phyloP scores from a whole-genome alignment of 2,888 invertebrate genomes.

The Cephalotes varians region DNA sequence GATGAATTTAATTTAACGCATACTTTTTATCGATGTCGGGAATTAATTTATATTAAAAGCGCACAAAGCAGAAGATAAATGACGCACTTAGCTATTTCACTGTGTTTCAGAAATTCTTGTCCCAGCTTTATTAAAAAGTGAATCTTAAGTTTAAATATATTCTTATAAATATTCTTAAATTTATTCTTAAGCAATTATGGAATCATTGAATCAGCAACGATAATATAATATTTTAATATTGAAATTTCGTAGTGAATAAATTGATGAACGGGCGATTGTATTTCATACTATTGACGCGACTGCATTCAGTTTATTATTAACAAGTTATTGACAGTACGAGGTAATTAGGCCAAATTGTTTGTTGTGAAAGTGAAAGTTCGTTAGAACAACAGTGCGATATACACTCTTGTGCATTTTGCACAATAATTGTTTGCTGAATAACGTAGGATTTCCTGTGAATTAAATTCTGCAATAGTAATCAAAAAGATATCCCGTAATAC shows the following conservation, averaged over 20 bases:
- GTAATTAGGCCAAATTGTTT: conserved; percentile 38
- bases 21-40: not conserved
- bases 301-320: conserved; percentile 11
- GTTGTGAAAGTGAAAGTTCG: conserved; percentile 26
- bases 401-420: not conserved
- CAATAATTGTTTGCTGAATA: conserved; percentile 4
- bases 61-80: not conserved
- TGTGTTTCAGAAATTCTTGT: not conserved
- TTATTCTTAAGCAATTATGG: not conserved
- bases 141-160: not conserved
- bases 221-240: not conserved
- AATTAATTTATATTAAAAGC: not conserved
- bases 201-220: not conserved
- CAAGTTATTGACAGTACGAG: conserved; percentile 3
- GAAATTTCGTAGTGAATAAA: not conserved
- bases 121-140: not conserved
- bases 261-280: not conserved
- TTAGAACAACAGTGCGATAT: not conserved
- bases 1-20: not conserved
- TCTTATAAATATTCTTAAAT: not conserved
- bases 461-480: not conserved
- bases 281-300: conserved; percentile 1
- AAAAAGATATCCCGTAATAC: not conserved
- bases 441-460: not conserved
- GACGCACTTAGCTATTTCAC: not conserved